Base-by-base conservation (phyloP, 2,797 vertebrate genomes). In the Pangasius sanitwongsei region DNA sequence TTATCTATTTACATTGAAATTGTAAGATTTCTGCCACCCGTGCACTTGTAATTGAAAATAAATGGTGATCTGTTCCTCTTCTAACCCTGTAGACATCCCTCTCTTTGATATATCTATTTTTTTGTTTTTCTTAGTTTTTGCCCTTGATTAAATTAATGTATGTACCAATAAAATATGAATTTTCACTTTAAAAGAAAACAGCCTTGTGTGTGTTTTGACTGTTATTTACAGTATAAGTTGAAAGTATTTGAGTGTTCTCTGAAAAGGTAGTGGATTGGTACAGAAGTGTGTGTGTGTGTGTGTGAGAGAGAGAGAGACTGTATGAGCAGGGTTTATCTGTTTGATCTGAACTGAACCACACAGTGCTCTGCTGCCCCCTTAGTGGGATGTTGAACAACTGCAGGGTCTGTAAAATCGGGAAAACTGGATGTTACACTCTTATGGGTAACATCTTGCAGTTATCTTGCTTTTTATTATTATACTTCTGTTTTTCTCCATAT, bases 101-200 rank as follows among this genome's bases (percentile, higher is more conserved):
- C 94, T 94, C 87, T 95, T 96, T 96, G 94, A 95, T 95, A 95
- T 94, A 86, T 87, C 82, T 91, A 90, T 92, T 94, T 96, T 96
- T 95, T 87, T 87, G 55, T 83, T 89, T 85, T 85, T 90, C 97
- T 95, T 97, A 95, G 94, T 97, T 97, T 96, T 94, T 97, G 96
- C 97, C 97, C 97, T 97, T 98, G 96, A 96, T 96, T 91, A 90
- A 94, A 97, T 97, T 98, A 96, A 97, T 98, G 97, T 98, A 98
- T 96, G 97, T 98, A 97, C 97, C 95, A 96, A 98, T 98, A 97
- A 98, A 98, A 92, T 89, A 92, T 90, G 88, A 95, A 96, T 97
- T 97, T 98, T 97, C 94, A 96, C 96, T 97, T 97, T 97, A 96
- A 85, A 82, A 7, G 13, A 80, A 41, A 83, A 23, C 31, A 37